phyloP scores from a whole-genome alignment of 2,797 vertebrate genomes.

The Gymnodraco acuticeps region DNA sequence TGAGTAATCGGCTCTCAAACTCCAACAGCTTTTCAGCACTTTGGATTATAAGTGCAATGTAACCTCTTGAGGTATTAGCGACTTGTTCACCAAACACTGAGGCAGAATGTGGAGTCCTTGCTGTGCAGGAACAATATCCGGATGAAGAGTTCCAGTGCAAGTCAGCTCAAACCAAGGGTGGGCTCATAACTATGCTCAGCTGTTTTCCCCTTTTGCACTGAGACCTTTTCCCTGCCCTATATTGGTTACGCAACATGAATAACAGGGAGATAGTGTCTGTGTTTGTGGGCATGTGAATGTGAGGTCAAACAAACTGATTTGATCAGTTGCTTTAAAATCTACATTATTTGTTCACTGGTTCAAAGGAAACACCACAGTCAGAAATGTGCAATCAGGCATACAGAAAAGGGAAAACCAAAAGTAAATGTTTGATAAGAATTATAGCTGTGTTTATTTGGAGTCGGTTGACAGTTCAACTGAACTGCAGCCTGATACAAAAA shows the following conservation, averaged over 20 bases:
- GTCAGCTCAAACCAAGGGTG: constrained; percentile 45
- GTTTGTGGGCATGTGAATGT: constrained; percentile 1
- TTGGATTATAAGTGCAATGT: constrained; percentile 63
- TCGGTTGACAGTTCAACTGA: too few relatives aligned
- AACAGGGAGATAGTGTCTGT: background rate
- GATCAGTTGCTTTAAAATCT: too few relatives aligned
- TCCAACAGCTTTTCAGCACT: constrained; percentile 69
- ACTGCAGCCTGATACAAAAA: too few relatives aligned
- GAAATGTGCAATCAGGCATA: too few relatives aligned
- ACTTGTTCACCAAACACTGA: constrained; percentile 36
- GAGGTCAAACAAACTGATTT: background rate
- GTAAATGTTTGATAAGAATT: too few relatives aligned
- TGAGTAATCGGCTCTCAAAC: constrained; percentile 80
- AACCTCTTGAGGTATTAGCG: constrained; percentile 60
- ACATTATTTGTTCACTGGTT: too few relatives aligned
- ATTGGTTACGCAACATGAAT: constrained; percentile 46
- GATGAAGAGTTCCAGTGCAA: constrained; percentile 36
- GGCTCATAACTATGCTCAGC: constrained; percentile 19
- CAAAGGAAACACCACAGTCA: too few relatives aligned
- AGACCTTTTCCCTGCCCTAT: constrained; percentile 45
- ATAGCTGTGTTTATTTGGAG: background rate
- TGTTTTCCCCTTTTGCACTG: constrained; percentile 24
- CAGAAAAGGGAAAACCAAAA: too few relatives aligned
- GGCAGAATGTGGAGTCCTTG: constrained; percentile 49
- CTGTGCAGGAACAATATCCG: constrained; percentile 36